Conservation (phyloP, 2,113 vertebrate species). For the Upupa epops region DNA sequence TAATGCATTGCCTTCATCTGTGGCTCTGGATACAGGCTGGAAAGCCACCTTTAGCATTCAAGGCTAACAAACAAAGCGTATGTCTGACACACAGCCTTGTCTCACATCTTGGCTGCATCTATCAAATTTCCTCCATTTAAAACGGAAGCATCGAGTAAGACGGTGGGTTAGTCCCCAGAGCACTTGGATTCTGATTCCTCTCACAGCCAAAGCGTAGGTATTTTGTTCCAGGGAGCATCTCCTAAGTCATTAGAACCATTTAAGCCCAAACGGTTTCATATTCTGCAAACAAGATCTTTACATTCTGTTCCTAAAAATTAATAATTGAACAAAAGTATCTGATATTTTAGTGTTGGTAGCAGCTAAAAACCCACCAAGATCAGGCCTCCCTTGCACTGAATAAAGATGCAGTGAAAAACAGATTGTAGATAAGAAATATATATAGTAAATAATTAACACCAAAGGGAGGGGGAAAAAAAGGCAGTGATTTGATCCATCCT, state of each 20-base stretch:
- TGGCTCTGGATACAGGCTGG: neutral
- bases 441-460: slow-evolving; percentile 58
- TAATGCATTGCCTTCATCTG: neutral
- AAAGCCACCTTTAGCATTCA: neutral
- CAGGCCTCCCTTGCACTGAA: slow-evolving; percentile 1
- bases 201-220: neutral
- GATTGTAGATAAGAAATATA: slow-evolving; percentile 43
- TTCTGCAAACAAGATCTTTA: neutral
- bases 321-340: neutral
- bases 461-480: neutral
- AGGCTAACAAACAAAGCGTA: neutral
- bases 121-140: neutral
- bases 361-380: slow-evolving; percentile 6
- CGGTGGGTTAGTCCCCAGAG: neutral
- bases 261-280: neutral
- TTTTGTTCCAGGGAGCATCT: neutral
- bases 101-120: neutral
- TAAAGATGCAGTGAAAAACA: slow-evolving; percentile 29
- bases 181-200: neutral
- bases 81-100: neutral
- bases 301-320: neutral
- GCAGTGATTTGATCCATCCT: slow-evolving; percentile 42
- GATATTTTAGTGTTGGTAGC: neutral
- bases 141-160: neutral
- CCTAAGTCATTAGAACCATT: neutral